Conservation (phyloP, 1,140 invertebrate species). For the Drosophila pseudoobscura region DNA sequence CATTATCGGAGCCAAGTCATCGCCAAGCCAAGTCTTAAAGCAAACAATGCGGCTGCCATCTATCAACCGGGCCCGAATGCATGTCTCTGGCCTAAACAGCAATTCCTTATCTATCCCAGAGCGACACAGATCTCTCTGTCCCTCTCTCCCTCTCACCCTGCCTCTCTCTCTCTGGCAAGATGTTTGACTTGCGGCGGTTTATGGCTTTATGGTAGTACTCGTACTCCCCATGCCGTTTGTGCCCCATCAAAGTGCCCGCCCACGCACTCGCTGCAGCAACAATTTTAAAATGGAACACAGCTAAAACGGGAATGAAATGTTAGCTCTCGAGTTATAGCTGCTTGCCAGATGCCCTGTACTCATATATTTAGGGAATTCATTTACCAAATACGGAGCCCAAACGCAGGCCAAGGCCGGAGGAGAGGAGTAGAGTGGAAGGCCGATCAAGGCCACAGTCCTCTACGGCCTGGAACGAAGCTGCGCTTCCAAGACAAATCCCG, state of each 20-base stretch:
- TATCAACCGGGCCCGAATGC: constrained; percentile 50
- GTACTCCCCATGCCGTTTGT: not conserved
- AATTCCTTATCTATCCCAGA: constrained; percentile 33
- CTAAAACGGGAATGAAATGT: constrained; percentile 6
- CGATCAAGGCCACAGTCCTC: too few relatives aligned
- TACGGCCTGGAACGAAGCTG: too few relatives aligned
- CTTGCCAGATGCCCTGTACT: not conserved
- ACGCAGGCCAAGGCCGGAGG: too few relatives aligned
- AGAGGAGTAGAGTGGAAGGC: too few relatives aligned
- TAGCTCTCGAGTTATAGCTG: not conserved
- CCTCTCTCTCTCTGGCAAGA: constrained; percentile 13
- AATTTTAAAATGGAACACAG: constrained; percentile 47
- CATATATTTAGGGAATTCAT: too few relatives aligned
- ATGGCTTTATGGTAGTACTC: constrained; percentile 25
- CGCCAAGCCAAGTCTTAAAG: constrained; percentile 66
- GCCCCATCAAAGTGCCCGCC: constrained; percentile 33
- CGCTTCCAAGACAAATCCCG: too few relatives aligned
- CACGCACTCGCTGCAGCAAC: constrained; percentile 51
- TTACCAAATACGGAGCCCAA: too few relatives aligned
- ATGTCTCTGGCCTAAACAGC: constrained; percentile 20
- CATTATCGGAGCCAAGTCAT: constrained; percentile 76
- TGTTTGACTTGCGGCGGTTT: constrained; percentile 52
- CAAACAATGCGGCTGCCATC: constrained; percentile 72
- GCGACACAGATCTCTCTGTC: constrained; percentile 39
- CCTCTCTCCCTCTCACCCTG: not conserved